Conservation (phyloP, 30 jellyfish, hydroid and myxozoan species). For the Nemopilema nomurai region DNA sequence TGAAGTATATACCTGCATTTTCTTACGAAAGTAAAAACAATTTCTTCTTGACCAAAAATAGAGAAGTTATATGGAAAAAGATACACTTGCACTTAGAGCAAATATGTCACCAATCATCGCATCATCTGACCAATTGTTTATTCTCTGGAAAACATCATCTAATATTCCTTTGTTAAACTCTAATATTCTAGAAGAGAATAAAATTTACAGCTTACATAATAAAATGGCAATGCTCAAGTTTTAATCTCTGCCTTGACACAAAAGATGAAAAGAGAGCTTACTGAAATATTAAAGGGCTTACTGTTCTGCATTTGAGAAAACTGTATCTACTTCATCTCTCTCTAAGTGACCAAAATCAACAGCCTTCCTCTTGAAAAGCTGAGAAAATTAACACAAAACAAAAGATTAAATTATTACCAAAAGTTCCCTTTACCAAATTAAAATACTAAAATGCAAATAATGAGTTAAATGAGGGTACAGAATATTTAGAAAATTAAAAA, state of each 20-base stretch:
- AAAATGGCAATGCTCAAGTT: background rate
- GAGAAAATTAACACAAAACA: background rate
- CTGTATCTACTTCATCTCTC: slow-evolving; percentile 65
- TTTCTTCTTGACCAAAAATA: background rate
- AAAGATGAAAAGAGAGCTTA: too few species aligned
- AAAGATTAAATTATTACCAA: background rate
- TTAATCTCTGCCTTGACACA: too few species aligned
- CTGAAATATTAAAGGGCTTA: slow-evolving; percentile 28
- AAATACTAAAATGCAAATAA: too few species aligned
- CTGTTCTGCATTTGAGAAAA: slow-evolving; percentile 79
- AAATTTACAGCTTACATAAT: background rate
- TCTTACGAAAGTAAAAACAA: background rate
- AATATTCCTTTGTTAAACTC: slow-evolving; percentile 75
- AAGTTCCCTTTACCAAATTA: background rate
- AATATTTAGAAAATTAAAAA: too few species aligned
- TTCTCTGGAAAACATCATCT: slow-evolving; percentile 69
- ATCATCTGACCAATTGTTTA: slow-evolving; percentile 84
- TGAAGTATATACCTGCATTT: too few species aligned
- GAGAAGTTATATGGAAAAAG: background rate
- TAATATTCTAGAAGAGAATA: slow-evolving; percentile 53
- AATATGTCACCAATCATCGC: slow-evolving; percentile 77
- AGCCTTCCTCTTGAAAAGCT: slow-evolving; percentile 79
- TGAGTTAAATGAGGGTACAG: too few species aligned
- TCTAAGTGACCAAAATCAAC: slow-evolving; percentile 62
- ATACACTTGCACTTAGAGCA: slow-evolving; percentile 57